Base-by-base conservation (phyloP, 2,888 invertebrate genomes). In the Julus scanicus region DNA sequence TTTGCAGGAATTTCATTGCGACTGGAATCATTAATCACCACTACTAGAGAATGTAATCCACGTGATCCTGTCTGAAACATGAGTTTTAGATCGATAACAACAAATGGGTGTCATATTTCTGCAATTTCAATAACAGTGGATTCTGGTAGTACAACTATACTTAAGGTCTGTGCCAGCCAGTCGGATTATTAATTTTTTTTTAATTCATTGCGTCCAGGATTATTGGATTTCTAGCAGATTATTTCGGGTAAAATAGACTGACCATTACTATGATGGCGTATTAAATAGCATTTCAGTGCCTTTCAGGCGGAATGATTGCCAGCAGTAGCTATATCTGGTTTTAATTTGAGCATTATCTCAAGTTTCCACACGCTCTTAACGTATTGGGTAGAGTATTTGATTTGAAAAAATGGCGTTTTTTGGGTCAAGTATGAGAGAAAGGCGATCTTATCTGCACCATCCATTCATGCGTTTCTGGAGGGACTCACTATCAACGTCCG, bases 341-440 rank as follows among this genome's bases (percentile, higher is more conserved):
- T 71, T 29, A 71, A 71, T 71, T 71, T 71, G 29, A 71, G 11
- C 71, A 71, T 71, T 71, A 71, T 29, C 71, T 71, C 29, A 71
- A 71, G 71, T n/a, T 71, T 71, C 71, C 29, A 71, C 71, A 29
- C 29, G 71, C 29, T 29, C 29, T 29, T 8, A 5, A 71, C 29
- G 8, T 29, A 29, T 71, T 29, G 29, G 29, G 44, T 1, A 44
- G 8, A 44, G 44, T 44, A 44, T 44, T 71, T 29, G 29, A 53
- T 53, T 44, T 17, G 53, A 53, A 71, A 71, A 71, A 71, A 71
- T 29, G 29, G 29, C 71, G 29, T 29, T 11, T 71, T 71, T 71
- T 29, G 11, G n/a, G 71, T 71, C 71, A 71, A 71, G 71, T 71
- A 71, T 29, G 71, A 29, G 29, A 9, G 29, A 20, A 13, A 71